phyloP scores from a whole-genome alignment of 2,797 vertebrate genomes.

The Acanthurus tractus region DNA sequence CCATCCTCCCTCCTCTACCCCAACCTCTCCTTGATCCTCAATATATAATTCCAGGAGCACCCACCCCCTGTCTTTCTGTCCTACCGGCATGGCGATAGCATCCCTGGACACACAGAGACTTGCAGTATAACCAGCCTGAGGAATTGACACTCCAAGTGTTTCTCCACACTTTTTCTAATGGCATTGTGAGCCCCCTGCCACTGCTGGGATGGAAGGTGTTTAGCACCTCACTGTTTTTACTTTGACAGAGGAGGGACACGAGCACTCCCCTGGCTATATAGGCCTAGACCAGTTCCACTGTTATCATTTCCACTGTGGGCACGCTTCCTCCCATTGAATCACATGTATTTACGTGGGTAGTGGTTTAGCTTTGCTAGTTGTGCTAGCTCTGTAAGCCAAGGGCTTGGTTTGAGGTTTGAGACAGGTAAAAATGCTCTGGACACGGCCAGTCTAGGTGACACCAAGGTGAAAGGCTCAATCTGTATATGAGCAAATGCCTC shows the following conservation, averaged over 20 bases:
- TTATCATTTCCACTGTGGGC: slow-evolving; percentile 76
- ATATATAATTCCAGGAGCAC: slow-evolving; percentile 65
- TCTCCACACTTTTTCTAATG: slow-evolving; percentile 84
- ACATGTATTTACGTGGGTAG: slow-evolving; percentile 67
- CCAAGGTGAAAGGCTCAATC: slow-evolving; percentile 73
- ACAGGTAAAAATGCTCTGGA: slow-evolving; percentile 34
- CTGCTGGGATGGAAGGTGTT: slow-evolving; percentile 86
- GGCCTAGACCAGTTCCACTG: slow-evolving; percentile 68
- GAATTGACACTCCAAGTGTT: slow-evolving; percentile 79
- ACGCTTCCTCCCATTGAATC: slow-evolving; percentile 69
- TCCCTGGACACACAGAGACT: slow-evolving; percentile 71
- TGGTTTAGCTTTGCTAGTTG: slow-evolving; percentile 40
- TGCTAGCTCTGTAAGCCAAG: slow-evolving; percentile 23
- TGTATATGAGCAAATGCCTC: slow-evolving; percentile 73
- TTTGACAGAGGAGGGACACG: slow-evolving; percentile 80
- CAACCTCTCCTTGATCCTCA: slow-evolving; percentile 41
- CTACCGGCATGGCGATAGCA: slow-evolving; percentile 54
- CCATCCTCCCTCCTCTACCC: slow-evolving; percentile 20
- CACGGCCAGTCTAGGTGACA: slow-evolving; percentile 60
- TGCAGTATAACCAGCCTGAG: slow-evolving; percentile 77
- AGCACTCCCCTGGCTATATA: slow-evolving; percentile 75
- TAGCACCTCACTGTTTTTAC: slow-evolving; percentile 87
- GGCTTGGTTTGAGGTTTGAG: slow-evolving; percentile 35
- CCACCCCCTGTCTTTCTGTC: slow-evolving; percentile 59
- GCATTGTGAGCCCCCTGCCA: slow-evolving; percentile 82